Evolutionary conservation across 2,797 vertebrate genomes (phyloP).

Genomic region (Cichlasoma orientale): DNA sequence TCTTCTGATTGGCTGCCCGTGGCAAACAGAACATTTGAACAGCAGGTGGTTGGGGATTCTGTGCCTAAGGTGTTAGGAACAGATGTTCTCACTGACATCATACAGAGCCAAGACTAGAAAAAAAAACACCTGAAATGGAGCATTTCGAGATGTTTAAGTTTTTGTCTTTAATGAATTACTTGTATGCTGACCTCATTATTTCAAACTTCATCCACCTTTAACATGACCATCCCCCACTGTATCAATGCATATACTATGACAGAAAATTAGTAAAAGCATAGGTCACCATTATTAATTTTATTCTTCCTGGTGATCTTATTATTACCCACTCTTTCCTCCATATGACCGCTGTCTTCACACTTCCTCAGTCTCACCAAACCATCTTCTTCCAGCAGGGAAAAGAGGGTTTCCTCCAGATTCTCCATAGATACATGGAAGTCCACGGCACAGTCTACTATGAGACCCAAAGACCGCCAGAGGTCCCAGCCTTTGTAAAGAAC

Average conservation of each 20-base stretch:
- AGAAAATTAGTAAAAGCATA: neutral
- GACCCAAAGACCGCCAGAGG: slow-evolving; percentile 93
- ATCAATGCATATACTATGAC: neutral
- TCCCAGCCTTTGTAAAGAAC: slow-evolving; percentile 95
- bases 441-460: slow-evolving; percentile 97
- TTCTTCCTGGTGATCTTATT: neutral
- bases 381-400: slow-evolving; percentile 84
- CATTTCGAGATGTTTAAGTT: neutral
- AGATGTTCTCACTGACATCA: neutral
- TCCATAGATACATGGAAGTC: slow-evolving; percentile 96
- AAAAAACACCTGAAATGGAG: neutral
- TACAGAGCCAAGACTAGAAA: neutral
- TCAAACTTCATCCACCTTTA: neutral
- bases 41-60: neutral
- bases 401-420: slow-evolving; percentile 91
- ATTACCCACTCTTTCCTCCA: neutral
- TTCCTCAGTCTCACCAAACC: slow-evolving; percentile 1
- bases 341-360: neutral
- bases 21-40: too few relatives aligned
- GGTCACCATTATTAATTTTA: neutral
- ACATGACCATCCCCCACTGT: neutral
- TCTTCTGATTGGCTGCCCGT: neutral
- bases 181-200: neutral
- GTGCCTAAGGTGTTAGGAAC: neutral
- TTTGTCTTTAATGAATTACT: neutral